A percentile compares a stretch with the other conserved stretches of the same genome.
Evolutionary conservation across 2,797 vertebrate species (phyloP).

Genomic region (Rhinoraja longicauda): DNA sequence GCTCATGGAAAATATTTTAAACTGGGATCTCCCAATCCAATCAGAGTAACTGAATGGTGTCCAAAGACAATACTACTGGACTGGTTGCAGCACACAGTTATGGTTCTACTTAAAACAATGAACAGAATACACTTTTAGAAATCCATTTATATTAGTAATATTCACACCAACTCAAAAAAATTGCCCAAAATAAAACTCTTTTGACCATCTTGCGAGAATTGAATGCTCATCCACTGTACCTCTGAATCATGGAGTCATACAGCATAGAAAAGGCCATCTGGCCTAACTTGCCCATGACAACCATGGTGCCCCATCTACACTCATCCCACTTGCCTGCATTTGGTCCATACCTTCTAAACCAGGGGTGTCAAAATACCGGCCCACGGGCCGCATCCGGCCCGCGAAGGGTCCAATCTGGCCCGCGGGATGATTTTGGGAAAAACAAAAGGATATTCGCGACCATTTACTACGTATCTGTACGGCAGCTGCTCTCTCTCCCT

Average conservation of each 20-base stretch:
- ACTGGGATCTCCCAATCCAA: background rate
- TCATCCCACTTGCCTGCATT: too few relatives aligned
- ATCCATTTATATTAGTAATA: background rate
- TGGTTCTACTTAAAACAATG: background rate
- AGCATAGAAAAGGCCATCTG: too few relatives aligned
- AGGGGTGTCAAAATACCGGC: too few relatives aligned
- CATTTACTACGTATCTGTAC: too few relatives aligned
- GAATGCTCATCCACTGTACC: background rate
- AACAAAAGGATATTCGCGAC: too few relatives aligned
- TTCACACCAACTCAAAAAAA: background rate
- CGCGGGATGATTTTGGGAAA: too few relatives aligned
- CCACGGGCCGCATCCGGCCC: too few relatives aligned
- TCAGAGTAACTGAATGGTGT: background rate
- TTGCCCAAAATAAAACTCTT: background rate
- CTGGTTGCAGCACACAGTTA: background rate
- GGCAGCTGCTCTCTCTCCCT: too few relatives aligned
- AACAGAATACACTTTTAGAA: background rate
- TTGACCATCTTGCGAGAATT: background rate
- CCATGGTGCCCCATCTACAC: too few relatives aligned
- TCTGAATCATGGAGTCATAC: background rate
- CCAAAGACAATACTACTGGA: background rate
- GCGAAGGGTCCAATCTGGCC: too few relatives aligned
- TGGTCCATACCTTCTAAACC: too few relatives aligned
- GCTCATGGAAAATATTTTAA: background rate
- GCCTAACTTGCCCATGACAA: too few relatives aligned